phyloP scores from a whole-genome alignment of 2,888 invertebrate species.

The Epistrophe grossulariae region DNA sequence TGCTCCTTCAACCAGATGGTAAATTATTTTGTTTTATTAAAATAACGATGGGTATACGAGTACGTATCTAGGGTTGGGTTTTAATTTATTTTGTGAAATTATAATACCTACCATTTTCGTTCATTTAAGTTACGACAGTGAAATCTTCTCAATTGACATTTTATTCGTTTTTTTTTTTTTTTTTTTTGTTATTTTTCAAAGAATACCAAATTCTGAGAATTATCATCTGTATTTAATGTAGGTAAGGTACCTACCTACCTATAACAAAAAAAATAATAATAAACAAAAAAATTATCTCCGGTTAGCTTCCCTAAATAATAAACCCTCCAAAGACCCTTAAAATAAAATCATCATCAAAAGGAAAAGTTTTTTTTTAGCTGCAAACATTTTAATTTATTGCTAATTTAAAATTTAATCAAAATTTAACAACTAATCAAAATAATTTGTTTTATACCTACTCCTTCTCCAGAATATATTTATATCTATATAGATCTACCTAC shows the following conservation, averaged over 20 bases:
- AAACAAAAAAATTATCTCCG: no score
- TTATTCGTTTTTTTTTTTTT: not conserved
- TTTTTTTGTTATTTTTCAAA: no score
- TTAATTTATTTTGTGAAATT: not conserved
- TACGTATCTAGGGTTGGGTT: not conserved
- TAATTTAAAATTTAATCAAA: not conserved
- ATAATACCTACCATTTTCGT: not conserved
- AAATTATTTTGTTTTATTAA: not conserved
- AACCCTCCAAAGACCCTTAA: not conserved
- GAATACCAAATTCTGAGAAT: no score
- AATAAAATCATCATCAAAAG: not conserved
- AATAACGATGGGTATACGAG: not conserved
- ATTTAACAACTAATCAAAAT: not conserved
- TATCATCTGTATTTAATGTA: no score
- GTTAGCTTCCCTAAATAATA: not conserved
- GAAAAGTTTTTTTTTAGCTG: not conserved
- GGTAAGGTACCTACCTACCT: no score
- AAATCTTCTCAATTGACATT: not conserved
- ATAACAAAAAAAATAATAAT: no score
- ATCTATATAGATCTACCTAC: not conserved
- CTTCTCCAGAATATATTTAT: not conserved
- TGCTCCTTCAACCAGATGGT: not conserved
- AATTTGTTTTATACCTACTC: not conserved
- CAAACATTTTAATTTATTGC: not conserved
- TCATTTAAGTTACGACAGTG: not conserved